Conservation (phyloP, 2,113 vertebrate species). For the Seriola quinqueradiata region DNA sequence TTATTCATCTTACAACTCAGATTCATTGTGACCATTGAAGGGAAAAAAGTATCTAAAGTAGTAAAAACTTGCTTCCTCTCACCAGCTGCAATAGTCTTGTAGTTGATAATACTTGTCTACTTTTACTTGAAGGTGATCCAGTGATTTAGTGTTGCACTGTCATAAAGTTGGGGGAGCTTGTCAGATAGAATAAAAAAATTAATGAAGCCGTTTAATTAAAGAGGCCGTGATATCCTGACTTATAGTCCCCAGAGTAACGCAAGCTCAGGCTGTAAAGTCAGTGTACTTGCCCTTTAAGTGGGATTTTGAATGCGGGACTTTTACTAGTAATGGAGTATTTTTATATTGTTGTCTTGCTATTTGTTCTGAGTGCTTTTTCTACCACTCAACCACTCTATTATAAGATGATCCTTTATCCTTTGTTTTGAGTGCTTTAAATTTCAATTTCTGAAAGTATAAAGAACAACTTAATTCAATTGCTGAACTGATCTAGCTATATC, state of each 20-base stretch:
- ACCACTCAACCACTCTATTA: too few relatives aligned
- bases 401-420: too few relatives aligned
- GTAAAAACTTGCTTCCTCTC: conserved; percentile 1
- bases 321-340: not conserved
- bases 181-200: not conserved
- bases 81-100: not conserved
- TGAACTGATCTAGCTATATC: not conserved
- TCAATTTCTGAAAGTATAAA: not conserved
- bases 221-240: not conserved
- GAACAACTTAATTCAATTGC: not conserved
- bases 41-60: not conserved
- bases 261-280: not conserved
- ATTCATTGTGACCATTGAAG: not conserved
- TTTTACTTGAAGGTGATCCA: too few relatives aligned
- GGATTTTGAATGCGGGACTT: not conserved
- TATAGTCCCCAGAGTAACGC: not conserved
- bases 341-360: not conserved
- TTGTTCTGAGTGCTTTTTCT: not conserved
- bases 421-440: too few relatives aligned
- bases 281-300: not conserved
- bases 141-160: not conserved
- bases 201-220: too few relatives aligned
- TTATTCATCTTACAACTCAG: not conserved
- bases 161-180: not conserved
- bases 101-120: not conserved